phyloP scores from a whole-genome alignment of 2,888 invertebrate genomes.

The Brenthis ino region DNA sequence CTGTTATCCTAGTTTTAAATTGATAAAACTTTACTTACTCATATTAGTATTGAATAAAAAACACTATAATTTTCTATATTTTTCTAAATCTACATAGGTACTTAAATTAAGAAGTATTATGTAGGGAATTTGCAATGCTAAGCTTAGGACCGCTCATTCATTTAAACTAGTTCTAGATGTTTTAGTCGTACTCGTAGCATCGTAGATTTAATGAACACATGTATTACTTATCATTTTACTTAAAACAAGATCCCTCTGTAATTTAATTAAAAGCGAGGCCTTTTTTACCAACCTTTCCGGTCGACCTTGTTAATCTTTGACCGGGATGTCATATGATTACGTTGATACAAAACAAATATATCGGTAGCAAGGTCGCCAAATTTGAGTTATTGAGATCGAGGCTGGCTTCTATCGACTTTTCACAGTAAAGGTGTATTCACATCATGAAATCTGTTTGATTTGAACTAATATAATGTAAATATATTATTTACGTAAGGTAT shows the following conservation, averaged over 20 bases:
- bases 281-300: slow-evolving; percentile 42
- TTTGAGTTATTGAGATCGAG: slow-evolving; percentile 75
- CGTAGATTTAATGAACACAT: background rate
- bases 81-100: no score
- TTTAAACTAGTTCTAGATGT: no score
- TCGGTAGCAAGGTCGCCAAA: slow-evolving; percentile 68
- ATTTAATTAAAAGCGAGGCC: slow-evolving; percentile 31
- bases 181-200: background rate
- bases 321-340: slow-evolving; percentile 57
- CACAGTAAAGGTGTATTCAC: slow-evolving; percentile 30
- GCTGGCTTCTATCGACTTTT: slow-evolving; percentile 55
- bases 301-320: slow-evolving; percentile 47
- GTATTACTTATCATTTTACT: slow-evolving; percentile 3
- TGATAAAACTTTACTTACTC: no score
- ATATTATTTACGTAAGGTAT: background rate
- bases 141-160: no score
- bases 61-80: no score
- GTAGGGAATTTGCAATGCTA: no score
- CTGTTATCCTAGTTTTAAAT: no score
- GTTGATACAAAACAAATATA: slow-evolving; percentile 53
- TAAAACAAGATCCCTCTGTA: slow-evolving; percentile 15
- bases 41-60: no score
- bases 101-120: no score
- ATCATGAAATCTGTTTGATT: background rate
- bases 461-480: no score